Evolutionary conservation across 2,888 invertebrate species (phyloP).

Genomic region (Drosophila histrio): DNA sequence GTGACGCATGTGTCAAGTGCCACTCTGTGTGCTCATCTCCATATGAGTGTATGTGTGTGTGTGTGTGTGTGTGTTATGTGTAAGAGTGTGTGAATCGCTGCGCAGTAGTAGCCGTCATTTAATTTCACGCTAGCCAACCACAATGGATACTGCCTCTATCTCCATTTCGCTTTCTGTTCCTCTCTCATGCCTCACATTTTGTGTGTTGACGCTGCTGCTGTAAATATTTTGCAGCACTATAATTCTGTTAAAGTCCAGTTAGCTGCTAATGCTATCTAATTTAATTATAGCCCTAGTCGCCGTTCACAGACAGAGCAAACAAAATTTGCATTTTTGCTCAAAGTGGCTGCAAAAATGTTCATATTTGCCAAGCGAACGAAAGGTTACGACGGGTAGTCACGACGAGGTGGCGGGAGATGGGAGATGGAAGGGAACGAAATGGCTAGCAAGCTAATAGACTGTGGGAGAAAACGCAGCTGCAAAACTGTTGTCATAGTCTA

Average conservation of each 20-base stretch:
- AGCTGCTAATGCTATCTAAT: slow-evolving; percentile 63
- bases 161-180: background rate
- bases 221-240: slow-evolving; percentile 47
- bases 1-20: slow-evolving; percentile 33
- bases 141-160: background rate
- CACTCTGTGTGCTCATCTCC: slow-evolving; percentile 5
- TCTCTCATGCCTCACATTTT: background rate
- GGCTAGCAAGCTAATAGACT: slow-evolving; percentile 16
- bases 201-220: slow-evolving; percentile 28
- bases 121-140: slow-evolving; percentile 57
- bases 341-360: slow-evolving; percentile 52
- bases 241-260: slow-evolving; percentile 61
- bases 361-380: slow-evolving; percentile 32
- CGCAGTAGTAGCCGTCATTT: slow-evolving; percentile 51
- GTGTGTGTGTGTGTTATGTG: slow-evolving; percentile 2
- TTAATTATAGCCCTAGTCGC: slow-evolving; percentile 48
- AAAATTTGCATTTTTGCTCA: slow-evolving; percentile 58
- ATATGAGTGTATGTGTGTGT: slow-evolving; percentile 1
- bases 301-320: slow-evolving; percentile 27
- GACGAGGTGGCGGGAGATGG: no score
- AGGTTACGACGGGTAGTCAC: background rate
- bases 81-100: slow-evolving; percentile 16
- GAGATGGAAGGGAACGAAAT: background rate
- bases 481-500: background rate
- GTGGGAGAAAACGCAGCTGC: slow-evolving; percentile 34